These are phyloP conservation scores for Neolamprologus kungweensis DNA, from an alignment of 2,113 vertebrate species.

Conservation along the genomic window DNA sequence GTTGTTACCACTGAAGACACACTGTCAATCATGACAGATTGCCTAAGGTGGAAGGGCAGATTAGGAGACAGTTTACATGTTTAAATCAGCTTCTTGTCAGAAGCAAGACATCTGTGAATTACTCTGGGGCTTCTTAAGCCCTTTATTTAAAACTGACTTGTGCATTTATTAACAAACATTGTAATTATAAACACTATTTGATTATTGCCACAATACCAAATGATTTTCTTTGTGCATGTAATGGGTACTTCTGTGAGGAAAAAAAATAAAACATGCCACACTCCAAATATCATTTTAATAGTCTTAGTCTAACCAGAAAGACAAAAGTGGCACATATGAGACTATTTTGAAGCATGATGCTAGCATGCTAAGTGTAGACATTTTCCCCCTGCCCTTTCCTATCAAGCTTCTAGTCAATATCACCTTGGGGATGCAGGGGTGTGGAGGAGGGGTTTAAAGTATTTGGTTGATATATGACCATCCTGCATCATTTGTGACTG, in stretches of 20 bases:
- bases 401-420: conserved; percentile 38
- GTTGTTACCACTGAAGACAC: conserved; percentile 56
- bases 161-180: conserved; percentile 27
- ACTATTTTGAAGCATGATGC: conserved; percentile 29
- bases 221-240: background rate
- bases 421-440: conserved; percentile 32
- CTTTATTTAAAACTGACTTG: conserved; percentile 28
- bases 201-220: conserved; percentile 1
- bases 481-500: conserved; percentile 43
- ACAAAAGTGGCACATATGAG: background rate
- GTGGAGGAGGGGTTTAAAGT: conserved; percentile 8
- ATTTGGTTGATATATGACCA: conserved; percentile 50
- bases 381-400: conserved; percentile 6
- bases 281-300: background rate
- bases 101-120: conserved; percentile 34
- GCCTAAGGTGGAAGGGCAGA: conserved; percentile 53
- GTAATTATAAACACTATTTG: conserved; percentile 10
- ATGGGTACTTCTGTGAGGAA: background rate
- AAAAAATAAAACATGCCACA: background rate
- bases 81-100: conserved; percentile 48
- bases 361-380: conserved; percentile 8
- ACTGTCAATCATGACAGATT: conserved; percentile 63
- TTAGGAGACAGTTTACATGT: conserved; percentile 54
- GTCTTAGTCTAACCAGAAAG: background rate
- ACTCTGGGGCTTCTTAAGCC: conserved; percentile 24